Conservation (phyloP, 1,140 invertebrate genomes). For the Vanessa atalanta region DNA sequence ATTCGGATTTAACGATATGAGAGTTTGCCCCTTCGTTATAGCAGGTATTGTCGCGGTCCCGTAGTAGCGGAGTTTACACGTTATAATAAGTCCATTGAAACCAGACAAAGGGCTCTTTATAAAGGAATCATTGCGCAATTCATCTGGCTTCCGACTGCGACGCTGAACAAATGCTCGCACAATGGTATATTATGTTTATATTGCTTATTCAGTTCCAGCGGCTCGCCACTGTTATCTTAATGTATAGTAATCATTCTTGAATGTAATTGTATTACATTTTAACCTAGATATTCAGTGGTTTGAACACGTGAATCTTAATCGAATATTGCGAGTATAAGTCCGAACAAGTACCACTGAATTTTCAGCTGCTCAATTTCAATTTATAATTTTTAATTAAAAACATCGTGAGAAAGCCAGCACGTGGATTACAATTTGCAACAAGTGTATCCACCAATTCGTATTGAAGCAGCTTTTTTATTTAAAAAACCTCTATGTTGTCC, state of each 20-base stretch:
- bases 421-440: too few relatives aligned
- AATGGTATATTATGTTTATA: background rate
- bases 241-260: background rate
- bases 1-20: background rate
- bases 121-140: slow-evolving; percentile 5
- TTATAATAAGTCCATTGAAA: slow-evolving; percentile 12
- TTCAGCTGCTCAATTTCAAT: too few relatives aligned
- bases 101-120: slow-evolving; percentile 10
- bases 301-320: too few relatives aligned
- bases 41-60: background rate
- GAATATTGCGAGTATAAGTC: background rate
- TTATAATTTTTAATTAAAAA: too few relatives aligned
- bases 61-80: background rate
- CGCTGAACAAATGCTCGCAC: background rate
- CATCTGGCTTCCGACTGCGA: slow-evolving; percentile 10
- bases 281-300: too few relatives aligned
- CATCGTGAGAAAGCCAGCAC: too few relatives aligned
- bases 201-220: background rate
- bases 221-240: background rate
- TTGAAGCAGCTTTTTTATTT: too few relatives aligned
- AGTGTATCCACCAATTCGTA: too few relatives aligned
- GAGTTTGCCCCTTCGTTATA: background rate
- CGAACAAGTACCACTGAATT: too few relatives aligned
- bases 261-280: background rate
- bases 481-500: too few relatives aligned